A percentile compares a stretch with the other conserved stretches of the same genome.
These are phyloP conservation scores for Cephalopterus ornatus DNA, from an alignment of 2,113 vertebrate genomes.

Conservation along the genomic window DNA sequence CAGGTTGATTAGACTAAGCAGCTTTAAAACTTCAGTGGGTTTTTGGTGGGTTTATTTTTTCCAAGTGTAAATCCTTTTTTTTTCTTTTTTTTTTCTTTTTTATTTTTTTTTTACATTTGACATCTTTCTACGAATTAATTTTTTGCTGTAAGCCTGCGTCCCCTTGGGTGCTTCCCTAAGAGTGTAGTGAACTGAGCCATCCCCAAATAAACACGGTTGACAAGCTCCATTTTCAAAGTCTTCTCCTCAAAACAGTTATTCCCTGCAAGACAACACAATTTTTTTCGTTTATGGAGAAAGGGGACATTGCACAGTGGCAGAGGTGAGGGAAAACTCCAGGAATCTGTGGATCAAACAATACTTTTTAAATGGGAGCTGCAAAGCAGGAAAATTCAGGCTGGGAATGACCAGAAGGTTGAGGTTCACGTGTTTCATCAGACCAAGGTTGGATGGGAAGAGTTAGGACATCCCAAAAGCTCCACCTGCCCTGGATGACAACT, in stretches of 20 bases:
- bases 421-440: not conserved
- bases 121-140: not conserved
- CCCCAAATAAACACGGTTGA: not conserved
- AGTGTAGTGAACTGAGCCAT: not conserved
- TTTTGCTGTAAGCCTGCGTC: slow-evolving; percentile 14
- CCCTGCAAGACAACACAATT: not conserved
- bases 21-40: not conserved
- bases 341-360: not conserved
- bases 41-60: not conserved
- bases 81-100: too few relatives aligned
- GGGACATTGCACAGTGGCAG: not conserved
- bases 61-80: not conserved
- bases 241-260: not conserved
- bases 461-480: not conserved
- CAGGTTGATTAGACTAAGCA: slow-evolving; percentile 25
- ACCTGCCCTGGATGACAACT: not conserved
- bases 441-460: not conserved
- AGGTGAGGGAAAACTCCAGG: not conserved
- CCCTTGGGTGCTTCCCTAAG: not conserved
- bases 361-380: not conserved
- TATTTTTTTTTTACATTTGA: not conserved
- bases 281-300: not conserved
- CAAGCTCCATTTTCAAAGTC: not conserved
- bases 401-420: not conserved
- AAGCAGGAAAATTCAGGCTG: not conserved